Base-by-base conservation (phyloP, 2,113 vertebrate species). In the Myodes glareolus region DNA sequence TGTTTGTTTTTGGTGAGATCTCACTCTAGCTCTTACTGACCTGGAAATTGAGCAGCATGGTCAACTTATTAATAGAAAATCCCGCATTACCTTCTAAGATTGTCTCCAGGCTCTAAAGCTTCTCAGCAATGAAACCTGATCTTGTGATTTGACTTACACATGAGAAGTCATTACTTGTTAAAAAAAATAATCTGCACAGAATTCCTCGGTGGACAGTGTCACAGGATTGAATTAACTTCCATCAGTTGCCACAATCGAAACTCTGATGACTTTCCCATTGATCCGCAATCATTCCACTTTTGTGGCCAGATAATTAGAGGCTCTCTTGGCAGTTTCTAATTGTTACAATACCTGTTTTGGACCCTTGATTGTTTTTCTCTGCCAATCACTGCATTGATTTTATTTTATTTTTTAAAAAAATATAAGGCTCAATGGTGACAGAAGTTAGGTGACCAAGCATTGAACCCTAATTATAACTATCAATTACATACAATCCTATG, bases 251-350 rank as follows among this genome's bases (percentile, higher is more conserved):
- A 36, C 33, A 78, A 86, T 96, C 94, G 80, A 70, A 90, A 91
- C 7, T 84, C 23, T 78, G 70, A 45, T 90, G 73, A 85, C 81
- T 96, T 95, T 95, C 39, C 52, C 80, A 91, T 42, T 91, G 80
- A 96, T 94, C 85, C 88, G 58, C 33, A 94, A 67, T 97, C 63
- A 88, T 88, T 96, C 88, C 29, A 70, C 75, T 72, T 92, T 77
- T 94, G 55, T 45, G 77, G 6, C 76, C 72, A 19, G 70, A 92
- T 88, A 39, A 78, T 75, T 76, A 96, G 63, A 94, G 61, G 85
- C 61, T 92, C 45, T 85, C 76, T 70, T 88, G 92, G 91, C 67
- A 86, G 61, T 91, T 95, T 94, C 50, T 87, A 92, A 50, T 47
- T 88, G 80, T 85, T 90, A 95, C 91, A 97, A 75, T 50, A 78